A percentile compares a stretch with the other conserved stretches of the same genome.
Conservation (phyloP, 1,140 invertebrate species). For the Eupristina koningsbergeri region DNA sequence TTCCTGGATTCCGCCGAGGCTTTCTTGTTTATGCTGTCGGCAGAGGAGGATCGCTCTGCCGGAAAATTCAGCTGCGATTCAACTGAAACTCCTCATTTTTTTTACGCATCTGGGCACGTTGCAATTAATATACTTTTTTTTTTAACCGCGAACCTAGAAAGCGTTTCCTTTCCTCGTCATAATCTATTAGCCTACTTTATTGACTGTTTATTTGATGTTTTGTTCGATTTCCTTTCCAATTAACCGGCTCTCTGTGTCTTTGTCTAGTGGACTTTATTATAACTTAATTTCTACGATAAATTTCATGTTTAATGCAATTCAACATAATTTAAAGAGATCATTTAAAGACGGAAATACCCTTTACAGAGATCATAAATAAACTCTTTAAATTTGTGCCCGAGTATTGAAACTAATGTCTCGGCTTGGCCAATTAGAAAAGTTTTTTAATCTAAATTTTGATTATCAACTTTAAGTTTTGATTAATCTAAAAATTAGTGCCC, state of each 20-base stretch:
- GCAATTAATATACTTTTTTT: not conserved
- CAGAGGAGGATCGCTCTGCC: too few relatives aligned
- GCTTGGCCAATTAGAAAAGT: too few relatives aligned
- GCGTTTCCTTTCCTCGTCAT: not conserved
- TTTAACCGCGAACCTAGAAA: not conserved
- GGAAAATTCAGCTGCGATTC: too few relatives aligned
- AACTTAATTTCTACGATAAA: too few relatives aligned
- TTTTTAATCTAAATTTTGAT: too few relatives aligned
- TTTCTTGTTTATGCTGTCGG: not conserved
- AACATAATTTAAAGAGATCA: too few relatives aligned
- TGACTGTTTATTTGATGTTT: not conserved
- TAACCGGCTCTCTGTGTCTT: not conserved
- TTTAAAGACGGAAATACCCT: too few relatives aligned
- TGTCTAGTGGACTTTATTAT: too few relatives aligned
- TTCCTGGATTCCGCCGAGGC: not conserved
- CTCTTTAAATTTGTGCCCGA: not conserved
- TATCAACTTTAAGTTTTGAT: too few relatives aligned
- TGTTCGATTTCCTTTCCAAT: slow-evolving; percentile 14
- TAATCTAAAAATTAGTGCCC: too few relatives aligned
- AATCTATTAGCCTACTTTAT: slow-evolving; percentile 21
- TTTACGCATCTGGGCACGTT: too few relatives aligned
- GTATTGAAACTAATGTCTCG: not conserved
- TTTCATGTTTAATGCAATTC: too few relatives aligned
- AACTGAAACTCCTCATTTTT: not conserved
- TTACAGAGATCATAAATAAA: not conserved